A percentile compares a stretch with the other conserved stretches of the same genome.
Evolutionary conservation across 2,113 vertebrate genomes (phyloP).

Genomic region (Melanotaenia duboulayi): DNA sequence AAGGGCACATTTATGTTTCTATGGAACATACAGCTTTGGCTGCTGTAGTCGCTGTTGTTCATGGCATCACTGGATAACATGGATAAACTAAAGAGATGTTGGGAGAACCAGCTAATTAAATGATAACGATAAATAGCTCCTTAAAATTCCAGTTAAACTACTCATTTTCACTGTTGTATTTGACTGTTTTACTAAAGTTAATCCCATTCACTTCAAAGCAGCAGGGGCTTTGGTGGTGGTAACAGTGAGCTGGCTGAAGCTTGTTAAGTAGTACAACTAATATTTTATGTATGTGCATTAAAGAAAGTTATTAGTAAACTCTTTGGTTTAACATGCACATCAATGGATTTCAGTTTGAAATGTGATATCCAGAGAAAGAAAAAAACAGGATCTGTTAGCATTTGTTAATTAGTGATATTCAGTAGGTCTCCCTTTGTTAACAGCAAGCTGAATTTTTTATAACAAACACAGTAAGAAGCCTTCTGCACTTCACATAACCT

Average conservation of each 20-base stretch:
- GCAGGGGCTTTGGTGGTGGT: constrained; percentile 39
- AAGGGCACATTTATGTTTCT: constrained; percentile 14
- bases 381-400: constrained; percentile 31
- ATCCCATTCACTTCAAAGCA: constrained; percentile 23
- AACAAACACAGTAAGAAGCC: constrained; percentile 62
- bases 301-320: constrained; percentile 63
- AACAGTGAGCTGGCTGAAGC: constrained; percentile 31
- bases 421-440: constrained; percentile 29
- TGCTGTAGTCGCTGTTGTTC: constrained; percentile 1
- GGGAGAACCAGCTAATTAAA: constrained; percentile 1
- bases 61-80: background rate
- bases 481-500: constrained; percentile 45
- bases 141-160: background rate
- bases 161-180: background rate
- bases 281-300: constrained; percentile 64
- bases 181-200: constrained; percentile 7
- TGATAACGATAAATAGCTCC: constrained; percentile 5
- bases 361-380: constrained; percentile 28
- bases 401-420: constrained; percentile 46
- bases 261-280: constrained; percentile 29
- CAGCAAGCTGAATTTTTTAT: constrained; percentile 38
- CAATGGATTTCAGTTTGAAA: constrained; percentile 45
- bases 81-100: constrained; percentile 1
- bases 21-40: constrained; percentile 14
- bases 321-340: constrained; percentile 83